Evolutionary conservation across 2,113 vertebrate genomes (phyloP).

Genomic region (Malurus cyaneus): DNA sequence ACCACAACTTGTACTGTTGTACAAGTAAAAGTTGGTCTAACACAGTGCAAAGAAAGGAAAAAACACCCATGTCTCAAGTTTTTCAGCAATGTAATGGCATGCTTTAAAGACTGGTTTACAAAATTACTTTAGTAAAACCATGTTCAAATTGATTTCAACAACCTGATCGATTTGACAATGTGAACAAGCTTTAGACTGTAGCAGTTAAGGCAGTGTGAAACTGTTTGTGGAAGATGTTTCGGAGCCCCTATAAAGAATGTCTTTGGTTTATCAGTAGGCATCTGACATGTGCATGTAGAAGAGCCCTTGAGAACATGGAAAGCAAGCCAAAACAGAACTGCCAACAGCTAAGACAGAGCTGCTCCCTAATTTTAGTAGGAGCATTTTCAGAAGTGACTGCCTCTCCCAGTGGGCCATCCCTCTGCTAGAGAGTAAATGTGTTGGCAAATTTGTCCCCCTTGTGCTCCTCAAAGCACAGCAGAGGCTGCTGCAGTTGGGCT

Average conservation of each 20-base stretch:
- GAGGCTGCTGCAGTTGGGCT: background rate
- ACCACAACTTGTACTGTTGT: background rate
- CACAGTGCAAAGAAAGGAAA: background rate
- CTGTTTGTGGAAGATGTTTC: background rate
- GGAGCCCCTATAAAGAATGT: background rate
- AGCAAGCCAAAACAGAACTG: background rate
- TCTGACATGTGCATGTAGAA: background rate
- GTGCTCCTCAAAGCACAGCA: background rate
- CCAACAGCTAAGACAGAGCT: background rate
- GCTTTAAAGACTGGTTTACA: background rate
- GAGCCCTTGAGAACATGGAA: background rate
- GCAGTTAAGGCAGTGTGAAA: background rate
- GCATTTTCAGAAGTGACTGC: background rate
- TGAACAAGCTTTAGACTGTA: background rate
- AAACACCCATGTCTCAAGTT: background rate
- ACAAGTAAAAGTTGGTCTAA: background rate
- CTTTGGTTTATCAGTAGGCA: background rate
- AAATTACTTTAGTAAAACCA: background rate
- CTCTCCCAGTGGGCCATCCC: background rate
- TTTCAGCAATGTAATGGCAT: background rate
- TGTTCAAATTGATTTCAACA: background rate
- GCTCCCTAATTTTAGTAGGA: background rate
- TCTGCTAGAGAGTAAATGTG: accelerated
- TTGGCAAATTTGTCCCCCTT: background rate
- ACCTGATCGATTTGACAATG: background rate